Conservation (phyloP, 2,888 invertebrate species). For the Andrena camellia region DNA sequence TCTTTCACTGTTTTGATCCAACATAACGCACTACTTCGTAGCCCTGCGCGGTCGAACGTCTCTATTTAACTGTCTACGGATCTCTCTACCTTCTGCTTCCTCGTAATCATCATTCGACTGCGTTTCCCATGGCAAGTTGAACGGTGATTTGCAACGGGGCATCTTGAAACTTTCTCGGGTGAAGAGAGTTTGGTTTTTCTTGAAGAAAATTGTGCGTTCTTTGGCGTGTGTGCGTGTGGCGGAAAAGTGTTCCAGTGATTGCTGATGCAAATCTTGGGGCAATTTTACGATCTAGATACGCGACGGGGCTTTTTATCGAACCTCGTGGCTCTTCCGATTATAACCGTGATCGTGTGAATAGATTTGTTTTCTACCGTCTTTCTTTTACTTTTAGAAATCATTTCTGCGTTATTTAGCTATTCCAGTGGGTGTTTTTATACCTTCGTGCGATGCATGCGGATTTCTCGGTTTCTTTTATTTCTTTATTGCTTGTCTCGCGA, state of each 20-base stretch:
- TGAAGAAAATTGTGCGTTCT: constrained; percentile 25
- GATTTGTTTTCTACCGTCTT: not conserved
- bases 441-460: too few relatives aligned
- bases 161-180: constrained; percentile 38
- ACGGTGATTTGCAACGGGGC: not conserved
- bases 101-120: constrained; percentile 1
- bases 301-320: not conserved
- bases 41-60: not conserved
- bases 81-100: constrained; percentile 3
- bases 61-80: not conserved
- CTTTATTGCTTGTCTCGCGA: too few relatives aligned
- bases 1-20: not conserved
- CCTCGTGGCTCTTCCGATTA: not conserved
- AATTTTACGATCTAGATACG: not conserved
- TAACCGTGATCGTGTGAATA: not conserved
- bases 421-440: not conserved
- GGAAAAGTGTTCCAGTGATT: not conserved
- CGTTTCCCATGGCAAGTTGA: constrained; percentile 16
- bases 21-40: not conserved
- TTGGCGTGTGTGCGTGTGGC: constrained; percentile 8
- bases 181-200: constrained; percentile 14
- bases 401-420: not conserved
- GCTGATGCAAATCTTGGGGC: not conserved
- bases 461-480: too few relatives aligned
- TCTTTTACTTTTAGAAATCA: not conserved